Evolutionary conservation across 1,140 invertebrate species (phyloP), one percentile per base, ranked within the genome.

Genomic region (Schlechtendalia chinensis): DNA sequence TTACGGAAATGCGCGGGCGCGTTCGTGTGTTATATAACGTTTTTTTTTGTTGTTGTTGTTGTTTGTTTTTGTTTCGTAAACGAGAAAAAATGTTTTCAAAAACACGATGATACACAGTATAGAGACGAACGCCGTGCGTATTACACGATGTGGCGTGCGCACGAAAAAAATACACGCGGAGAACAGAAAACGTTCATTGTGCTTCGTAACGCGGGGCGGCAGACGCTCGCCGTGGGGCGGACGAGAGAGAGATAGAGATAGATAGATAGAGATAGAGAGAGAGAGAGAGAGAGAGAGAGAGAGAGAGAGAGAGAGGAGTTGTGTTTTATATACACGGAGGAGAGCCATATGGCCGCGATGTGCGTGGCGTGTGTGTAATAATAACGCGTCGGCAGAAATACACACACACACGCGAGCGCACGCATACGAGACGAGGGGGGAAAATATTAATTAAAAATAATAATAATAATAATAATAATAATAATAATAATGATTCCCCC

Each of bases 401-500:
- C 14, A 39, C 32, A 50, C 12, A 50, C 12, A 50, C 12, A 12
- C 8, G 47, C 54, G 47, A 17, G 12, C 8, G 17, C 19, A 16
- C 53, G 8, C 12, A 5, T 10, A 24, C 2, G 16, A 32, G 17
- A 39, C 12, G 45, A 58, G 0, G 54, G 58, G 10, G 61, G 61
- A 69, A 74, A 72, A 45, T 19, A 72, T 22, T 29, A 74, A 58
- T 59, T 77, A 45, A 69, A 47, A 69, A 69, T 69, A 69, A 69
- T 69, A 58, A 58, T 58, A 4, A 45, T 45, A 45, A 45, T 5
- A 45, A 45, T 24, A 17, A 29, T 32, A 65, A 69, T 69, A 39
- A 59, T 75, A 75, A 77, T 77, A 59, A 77, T 77, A 69, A 69
- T 69, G 22, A 79, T 79, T 61, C 75, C 75, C 75, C 58, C 75